These are phyloP conservation scores for Nyctibius grandis DNA, from an alignment of 2,797 vertebrate species.

Conservation along the genomic window DNA sequence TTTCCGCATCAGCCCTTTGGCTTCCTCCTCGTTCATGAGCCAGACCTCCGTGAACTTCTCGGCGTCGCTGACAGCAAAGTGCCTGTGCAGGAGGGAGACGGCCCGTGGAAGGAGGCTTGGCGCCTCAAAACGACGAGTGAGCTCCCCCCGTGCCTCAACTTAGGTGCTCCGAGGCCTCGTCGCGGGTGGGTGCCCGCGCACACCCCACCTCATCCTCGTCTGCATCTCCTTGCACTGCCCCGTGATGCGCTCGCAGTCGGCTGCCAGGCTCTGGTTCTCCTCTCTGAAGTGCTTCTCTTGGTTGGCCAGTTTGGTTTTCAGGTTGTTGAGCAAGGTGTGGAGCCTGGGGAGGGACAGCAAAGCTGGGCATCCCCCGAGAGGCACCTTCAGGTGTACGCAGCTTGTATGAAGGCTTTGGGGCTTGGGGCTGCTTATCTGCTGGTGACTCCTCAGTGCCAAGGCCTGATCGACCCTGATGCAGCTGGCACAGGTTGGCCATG, in stretches of 20 bases:
- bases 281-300: constrained; percentile 72
- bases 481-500: neutral
- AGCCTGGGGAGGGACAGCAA: constrained; percentile 67
- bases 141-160: neutral
- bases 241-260: constrained; percentile 66
- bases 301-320: constrained; percentile 48
- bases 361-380: neutral
- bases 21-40: constrained; percentile 84
- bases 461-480: neutral
- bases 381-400: neutral
- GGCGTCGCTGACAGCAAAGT: constrained; percentile 65
- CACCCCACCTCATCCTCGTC: constrained; percentile 77
- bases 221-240: constrained; percentile 76
- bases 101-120: neutral
- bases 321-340: constrained; percentile 66
- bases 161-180: fast-evolving
- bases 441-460: neutral
- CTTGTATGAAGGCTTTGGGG: neutral
- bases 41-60: constrained; percentile 79
- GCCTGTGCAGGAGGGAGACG: constrained; percentile 64
- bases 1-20: constrained; percentile 73
- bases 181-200: fast-evolving
- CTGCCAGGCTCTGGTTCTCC: constrained; percentile 64
- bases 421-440: neutral
- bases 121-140: fast-evolving